Conservation (phyloP, 2,888 invertebrate species). For the Cheilosia pagana region DNA sequence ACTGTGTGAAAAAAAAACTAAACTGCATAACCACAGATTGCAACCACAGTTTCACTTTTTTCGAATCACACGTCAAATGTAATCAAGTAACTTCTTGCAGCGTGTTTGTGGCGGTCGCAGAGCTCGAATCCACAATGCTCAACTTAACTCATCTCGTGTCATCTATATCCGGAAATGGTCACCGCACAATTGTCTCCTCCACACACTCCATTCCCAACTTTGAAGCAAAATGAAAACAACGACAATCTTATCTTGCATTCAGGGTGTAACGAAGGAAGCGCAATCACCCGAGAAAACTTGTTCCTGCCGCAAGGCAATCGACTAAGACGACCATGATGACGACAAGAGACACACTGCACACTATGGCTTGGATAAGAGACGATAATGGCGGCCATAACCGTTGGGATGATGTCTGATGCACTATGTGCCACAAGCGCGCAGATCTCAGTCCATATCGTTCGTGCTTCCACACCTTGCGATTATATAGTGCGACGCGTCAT, state of each 20-base stretch:
- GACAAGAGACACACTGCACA: conserved; percentile 41
- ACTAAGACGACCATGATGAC: conserved; percentile 58
- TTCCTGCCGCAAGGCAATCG: conserved; percentile 64
- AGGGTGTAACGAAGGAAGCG: conserved; percentile 29
- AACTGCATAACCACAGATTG: conserved; percentile 13
- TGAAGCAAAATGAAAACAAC: conserved; percentile 23
- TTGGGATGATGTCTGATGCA: conserved; percentile 50
- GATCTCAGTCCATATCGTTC: neutral
- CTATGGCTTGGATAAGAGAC: conserved; percentile 34
- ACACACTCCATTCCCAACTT: conserved; percentile 22
- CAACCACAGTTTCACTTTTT: conserved; percentile 47
- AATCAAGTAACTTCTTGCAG: conserved; percentile 45
- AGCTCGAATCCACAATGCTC: conserved; percentile 40
- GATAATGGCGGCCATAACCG: conserved; percentile 67
- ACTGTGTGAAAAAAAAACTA: neutral
- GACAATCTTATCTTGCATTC: conserved; percentile 4
- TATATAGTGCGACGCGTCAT: conserved; percentile 12
- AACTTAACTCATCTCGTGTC: conserved; percentile 54
- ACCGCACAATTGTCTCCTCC: conserved; percentile 54
- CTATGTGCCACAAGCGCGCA: conserved; percentile 44
- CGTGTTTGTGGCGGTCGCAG: conserved; percentile 14
- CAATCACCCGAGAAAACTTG: conserved; percentile 66
- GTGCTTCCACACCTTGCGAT: conserved; percentile 20
- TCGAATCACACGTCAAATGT: conserved; percentile 47
- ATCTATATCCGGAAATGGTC: conserved; percentile 32